Evolutionary conservation across 2,888 invertebrate genomes (phyloP).

Genomic region (Mystacides longicornis): DNA sequence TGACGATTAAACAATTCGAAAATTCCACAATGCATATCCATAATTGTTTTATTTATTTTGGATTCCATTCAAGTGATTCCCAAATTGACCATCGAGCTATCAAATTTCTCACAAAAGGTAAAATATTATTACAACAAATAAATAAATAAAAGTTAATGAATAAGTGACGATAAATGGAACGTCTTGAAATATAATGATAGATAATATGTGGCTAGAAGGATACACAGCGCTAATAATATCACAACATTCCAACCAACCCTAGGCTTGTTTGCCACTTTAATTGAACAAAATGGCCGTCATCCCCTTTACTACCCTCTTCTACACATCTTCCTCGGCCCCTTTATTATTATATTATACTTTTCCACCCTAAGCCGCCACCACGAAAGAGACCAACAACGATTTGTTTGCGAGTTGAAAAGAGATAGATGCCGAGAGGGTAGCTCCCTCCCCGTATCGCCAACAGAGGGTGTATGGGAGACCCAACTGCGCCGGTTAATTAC

Average conservation of each 20-base stretch:
- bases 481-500: constrained; percentile 52
- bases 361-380: neutral
- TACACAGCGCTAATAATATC: neutral
- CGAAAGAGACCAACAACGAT: neutral
- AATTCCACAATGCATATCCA: too few relatives aligned
- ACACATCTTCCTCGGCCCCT: neutral
- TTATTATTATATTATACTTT: constrained; percentile 1
- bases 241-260: constrained; percentile 2
- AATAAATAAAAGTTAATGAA: neutral
- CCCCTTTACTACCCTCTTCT: neutral
- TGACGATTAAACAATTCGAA: too few relatives aligned
- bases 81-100: too few relatives aligned
- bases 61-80: too few relatives aligned
- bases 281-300: constrained; percentile 16
- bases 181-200: neutral
- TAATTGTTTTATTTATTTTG: too few relatives aligned
- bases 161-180: too few relatives aligned
- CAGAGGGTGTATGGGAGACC: constrained; percentile 29
- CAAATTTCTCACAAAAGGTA: too few relatives aligned
- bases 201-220: too few relatives aligned
- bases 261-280: constrained; percentile 18
- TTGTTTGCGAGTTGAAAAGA: neutral
- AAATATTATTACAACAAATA: too few relatives aligned
- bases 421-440: neutral
- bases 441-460: constrained; percentile 4